Evolutionary conservation across 2,888 invertebrate species (phyloP), one percentile per base, ranked within the genome.

Genomic region (Schizaphis graminum): DNA sequence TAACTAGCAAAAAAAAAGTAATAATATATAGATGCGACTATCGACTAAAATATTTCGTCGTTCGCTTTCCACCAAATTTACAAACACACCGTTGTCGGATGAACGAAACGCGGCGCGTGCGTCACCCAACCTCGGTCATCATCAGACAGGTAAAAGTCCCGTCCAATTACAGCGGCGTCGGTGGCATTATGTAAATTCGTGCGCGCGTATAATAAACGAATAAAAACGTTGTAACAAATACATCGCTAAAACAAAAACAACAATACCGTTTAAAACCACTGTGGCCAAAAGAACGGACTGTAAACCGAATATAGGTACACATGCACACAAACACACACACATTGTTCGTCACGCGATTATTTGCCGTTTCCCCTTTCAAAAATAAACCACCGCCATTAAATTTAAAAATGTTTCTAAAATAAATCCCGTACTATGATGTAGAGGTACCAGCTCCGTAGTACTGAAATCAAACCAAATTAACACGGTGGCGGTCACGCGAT

Each of bases 331-430:
- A 26, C 67, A 7, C 67, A 26, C 41, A 13, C 28, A 5, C 5
- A 47, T n/a, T n/a, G 87, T 49, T 53, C 41, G 56, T 88, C 88
- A 88, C 88, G 88, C 88, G 88, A 88, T 88, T 47, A 47, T 86
- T 47, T 24, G 86, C n/a, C 88, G 26, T 88, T 88, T 35, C 77
- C 53, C 53, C 41, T 35, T 88, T 56, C 24, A 53, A 88, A 86
- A 35, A 56, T 35, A 35, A 56, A 11, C 53, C 88, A 86, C 47
- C 28, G 86, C 77, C 35, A 35, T 77, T 35, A 53, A 77, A 77
- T 35, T 41, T 77, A 21, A 53, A 77, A 77, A 77, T 41, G 35
- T 35, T 77, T 21, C 77, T 21, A 77, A 77, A 47, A 77, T 35
- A 77, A 77, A 77, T 35, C 77, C 77, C 77, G 77, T 8, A 21